Evolutionary conservation across 2,113 vertebrate genomes (phyloP).

Genomic region (Pagrus major): DNA sequence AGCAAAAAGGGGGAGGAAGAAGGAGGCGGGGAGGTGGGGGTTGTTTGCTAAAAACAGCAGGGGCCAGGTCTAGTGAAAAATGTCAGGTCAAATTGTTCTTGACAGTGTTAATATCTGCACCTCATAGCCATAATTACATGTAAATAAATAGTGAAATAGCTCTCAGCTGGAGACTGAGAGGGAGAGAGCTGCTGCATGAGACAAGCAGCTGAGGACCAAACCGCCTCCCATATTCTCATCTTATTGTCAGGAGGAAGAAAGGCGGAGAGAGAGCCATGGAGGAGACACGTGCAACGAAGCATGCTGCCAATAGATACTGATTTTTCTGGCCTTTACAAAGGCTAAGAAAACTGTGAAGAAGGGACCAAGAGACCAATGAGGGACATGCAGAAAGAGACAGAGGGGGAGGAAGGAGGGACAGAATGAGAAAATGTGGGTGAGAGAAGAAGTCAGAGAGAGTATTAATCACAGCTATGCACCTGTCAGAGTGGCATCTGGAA

Average conservation of each 20-base stretch:
- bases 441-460: constrained; percentile 77
- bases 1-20: constrained; percentile 41
- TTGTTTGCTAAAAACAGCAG: constrained; percentile 86
- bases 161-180: constrained; percentile 96
- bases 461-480: constrained; percentile 93
- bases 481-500: constrained; percentile 98
- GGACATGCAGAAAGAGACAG: constrained; percentile 49
- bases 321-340: neutral
- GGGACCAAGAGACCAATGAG: constrained; percentile 11
- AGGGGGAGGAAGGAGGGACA: constrained; percentile 24
- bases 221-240: constrained; percentile 67
- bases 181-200: constrained; percentile 83
- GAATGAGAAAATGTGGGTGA: constrained; percentile 53
- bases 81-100: constrained; percentile 99
- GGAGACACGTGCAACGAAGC: constrained; percentile 53
- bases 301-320: constrained; percentile 32
- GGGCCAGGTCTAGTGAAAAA: constrained; percentile 93
- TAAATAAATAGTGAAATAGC: constrained; percentile 99
- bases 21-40: constrained; percentile 40
- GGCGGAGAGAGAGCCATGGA: constrained; percentile 19
- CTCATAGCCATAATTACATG: constrained; percentile 99
- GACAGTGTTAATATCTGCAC: constrained; percentile 99
- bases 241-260: constrained; percentile 50
- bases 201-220: constrained; percentile 92
- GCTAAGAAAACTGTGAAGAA: constrained; percentile 21